Conservation (phyloP, 2,797 vertebrate genomes). For the Neosalanx taihuensis region DNA sequence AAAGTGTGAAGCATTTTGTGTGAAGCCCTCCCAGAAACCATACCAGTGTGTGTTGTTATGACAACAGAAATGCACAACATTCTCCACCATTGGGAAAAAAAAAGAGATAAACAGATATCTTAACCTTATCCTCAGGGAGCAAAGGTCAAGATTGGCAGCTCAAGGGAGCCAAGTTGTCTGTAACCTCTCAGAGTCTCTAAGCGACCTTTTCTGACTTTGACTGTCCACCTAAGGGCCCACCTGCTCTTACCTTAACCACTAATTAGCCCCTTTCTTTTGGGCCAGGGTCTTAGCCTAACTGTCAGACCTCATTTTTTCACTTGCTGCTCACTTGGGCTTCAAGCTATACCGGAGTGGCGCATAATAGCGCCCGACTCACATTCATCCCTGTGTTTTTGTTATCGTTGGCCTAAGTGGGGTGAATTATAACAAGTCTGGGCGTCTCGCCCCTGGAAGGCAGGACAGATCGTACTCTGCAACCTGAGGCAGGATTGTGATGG, state of each 20-base stretch:
- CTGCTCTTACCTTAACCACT: constrained; percentile 45
- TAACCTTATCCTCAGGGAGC: constrained; percentile 20
- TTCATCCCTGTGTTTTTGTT: constrained; percentile 49
- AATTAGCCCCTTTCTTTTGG: constrained; percentile 50
- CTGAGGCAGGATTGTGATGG: constrained; percentile 35
- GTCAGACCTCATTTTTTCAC: constrained; percentile 58
- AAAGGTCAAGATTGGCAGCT: constrained; percentile 41
- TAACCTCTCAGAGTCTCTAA: constrained; percentile 38
- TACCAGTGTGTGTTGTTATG: too few species aligned
- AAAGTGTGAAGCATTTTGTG: too few species aligned
- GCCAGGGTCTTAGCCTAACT: constrained; percentile 37
- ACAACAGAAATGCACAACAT: too few species aligned
- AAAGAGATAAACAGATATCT: too few species aligned
- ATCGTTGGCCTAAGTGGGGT: constrained; percentile 34
- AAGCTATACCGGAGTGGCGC: constrained; percentile 34
- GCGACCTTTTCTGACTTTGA: constrained; percentile 59
- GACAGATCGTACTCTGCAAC: constrained; percentile 58
- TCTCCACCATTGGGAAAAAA: too few species aligned
- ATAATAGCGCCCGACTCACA: constrained; percentile 45
- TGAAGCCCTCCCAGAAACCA: too few species aligned
- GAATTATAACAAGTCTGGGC: constrained; percentile 45
- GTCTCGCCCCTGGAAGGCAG: constrained; percentile 26
- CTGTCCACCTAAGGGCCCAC: constrained; percentile 54
- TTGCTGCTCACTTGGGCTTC: constrained; percentile 40
- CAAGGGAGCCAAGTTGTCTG: neutral